Evolutionary conservation across 2,888 invertebrate species (phyloP).

Genomic region (Agriopis aurantiaria): DNA sequence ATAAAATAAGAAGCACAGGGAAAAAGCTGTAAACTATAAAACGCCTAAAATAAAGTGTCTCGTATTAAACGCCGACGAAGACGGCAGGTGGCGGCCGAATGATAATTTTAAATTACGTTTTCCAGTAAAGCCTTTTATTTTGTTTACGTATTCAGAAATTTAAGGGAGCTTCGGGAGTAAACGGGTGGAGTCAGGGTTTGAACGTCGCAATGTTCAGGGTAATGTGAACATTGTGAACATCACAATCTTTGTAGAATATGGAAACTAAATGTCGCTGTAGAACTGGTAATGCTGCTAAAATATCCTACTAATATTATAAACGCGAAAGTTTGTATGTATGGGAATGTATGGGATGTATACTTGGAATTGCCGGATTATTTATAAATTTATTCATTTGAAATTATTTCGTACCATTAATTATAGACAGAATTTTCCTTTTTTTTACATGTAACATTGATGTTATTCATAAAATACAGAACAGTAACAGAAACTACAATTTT

Average conservation of each 20-base stretch:
- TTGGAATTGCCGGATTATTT: too few relatives aligned
- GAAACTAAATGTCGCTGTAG: background rate
- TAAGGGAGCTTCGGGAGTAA: constrained; percentile 7
- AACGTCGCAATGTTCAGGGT: background rate
- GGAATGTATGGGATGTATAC: too few relatives aligned
- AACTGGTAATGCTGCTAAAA: too few relatives aligned
- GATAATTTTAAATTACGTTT: constrained; percentile 36
- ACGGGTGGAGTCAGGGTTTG: background rate
- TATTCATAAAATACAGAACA: too few relatives aligned
- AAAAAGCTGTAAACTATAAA: constrained; percentile 20
- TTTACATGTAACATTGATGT: too few relatives aligned
- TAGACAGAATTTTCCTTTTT: too few relatives aligned
- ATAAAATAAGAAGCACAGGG: background rate
- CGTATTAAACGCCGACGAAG: constrained; percentile 28
- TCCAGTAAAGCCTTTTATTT: constrained; percentile 29
- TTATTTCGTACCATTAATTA: too few relatives aligned
- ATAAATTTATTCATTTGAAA: too few relatives aligned
- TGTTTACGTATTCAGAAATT: constrained; percentile 31
- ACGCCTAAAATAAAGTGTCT: constrained; percentile 17
- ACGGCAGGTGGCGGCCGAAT: constrained; percentile 27
- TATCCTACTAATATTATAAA: too few relatives aligned
- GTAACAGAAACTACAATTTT: background rate
- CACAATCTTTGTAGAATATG: background rate
- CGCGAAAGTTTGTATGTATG: too few relatives aligned
- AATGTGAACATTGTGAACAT: background rate